Conservation (phyloP, 2,113 vertebrate genomes). For the Pipra filicauda region DNA sequence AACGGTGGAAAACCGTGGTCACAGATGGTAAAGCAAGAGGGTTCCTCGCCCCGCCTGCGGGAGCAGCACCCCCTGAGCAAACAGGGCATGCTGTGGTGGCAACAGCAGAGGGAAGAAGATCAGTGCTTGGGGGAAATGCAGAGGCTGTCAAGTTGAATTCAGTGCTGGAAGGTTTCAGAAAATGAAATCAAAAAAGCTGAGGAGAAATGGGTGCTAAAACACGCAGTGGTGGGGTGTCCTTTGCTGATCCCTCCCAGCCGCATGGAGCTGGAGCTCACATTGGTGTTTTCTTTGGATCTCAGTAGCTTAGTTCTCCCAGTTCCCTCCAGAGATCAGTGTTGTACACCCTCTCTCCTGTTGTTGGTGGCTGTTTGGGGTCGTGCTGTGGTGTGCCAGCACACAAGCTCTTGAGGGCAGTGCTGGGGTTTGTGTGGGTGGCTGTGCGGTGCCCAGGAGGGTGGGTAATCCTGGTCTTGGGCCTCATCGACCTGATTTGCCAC, state of each 20-base stretch:
- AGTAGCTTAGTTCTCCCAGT: neutral
- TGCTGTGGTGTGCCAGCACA: neutral
- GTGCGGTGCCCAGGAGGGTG: neutral
- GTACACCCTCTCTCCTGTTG: neutral
- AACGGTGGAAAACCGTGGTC: neutral
- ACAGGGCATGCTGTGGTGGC: neutral
- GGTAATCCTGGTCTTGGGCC: neutral
- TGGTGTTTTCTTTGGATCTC: neutral
- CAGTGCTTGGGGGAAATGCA: neutral
- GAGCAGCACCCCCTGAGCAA: neutral
- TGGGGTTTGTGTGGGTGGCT: neutral
- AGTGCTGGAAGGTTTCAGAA: neutral
- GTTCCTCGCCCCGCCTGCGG: neutral
- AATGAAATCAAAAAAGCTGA: neutral
- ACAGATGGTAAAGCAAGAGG: constrained; percentile 52
- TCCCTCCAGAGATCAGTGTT: neutral
- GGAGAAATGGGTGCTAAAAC: neutral
- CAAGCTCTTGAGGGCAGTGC: neutral
- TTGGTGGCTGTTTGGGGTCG: neutral
- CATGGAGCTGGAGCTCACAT: neutral
- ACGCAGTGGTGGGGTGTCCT: neutral
- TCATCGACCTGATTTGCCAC: neutral
- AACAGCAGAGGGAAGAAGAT: neutral
- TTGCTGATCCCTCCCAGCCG: neutral
- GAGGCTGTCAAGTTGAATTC: neutral